Evolutionary conservation across 2,113 vertebrate species (phyloP), one percentile per base, ranked within the genome.

Genomic region (Ariopsis seemanni): DNA sequence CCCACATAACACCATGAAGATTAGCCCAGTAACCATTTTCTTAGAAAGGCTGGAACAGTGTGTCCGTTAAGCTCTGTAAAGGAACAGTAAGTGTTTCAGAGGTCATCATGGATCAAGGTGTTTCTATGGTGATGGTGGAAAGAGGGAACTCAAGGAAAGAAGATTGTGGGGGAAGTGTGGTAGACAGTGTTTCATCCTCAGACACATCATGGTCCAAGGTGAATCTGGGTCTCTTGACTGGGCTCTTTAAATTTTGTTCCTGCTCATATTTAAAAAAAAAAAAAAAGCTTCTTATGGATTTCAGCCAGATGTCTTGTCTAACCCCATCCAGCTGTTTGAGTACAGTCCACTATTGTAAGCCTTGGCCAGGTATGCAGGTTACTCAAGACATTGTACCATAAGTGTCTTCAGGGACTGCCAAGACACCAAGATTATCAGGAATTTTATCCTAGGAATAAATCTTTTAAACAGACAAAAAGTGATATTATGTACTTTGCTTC

Each of bases 321-420:
- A 93, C 88, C 93, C 83, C 89, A 80, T 86, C 90, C 92, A 88
- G 91, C 92, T 93, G 92, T 90, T 90, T 65, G 84, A 90, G 83
- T 90, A 87, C 69, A 50, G 84, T 91, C 80, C 87, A 87, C 88
- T 88, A 83, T 82, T 89, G 85, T 88, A 91, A 85, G 67, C 86
- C 79, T 87, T 57, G 86, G 69, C 78, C 71, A 90, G 92, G 91
- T 93, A 94, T 91, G 89, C 86, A 91, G 89, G 91, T 94, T 91
- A 92, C 87, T 88, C 86, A 89, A 89, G 89, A 60, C 27, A 62
- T 81, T 81, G 27, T 62, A n/a, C n/a, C n/a, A n/a, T n/a, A 62
- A 27, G 17, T 72, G 9, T 85, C 30, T 71, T 88, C 34, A 78
- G 11, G 30, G 22, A 15, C 25, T 74, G 14, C 12, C 48, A 20